Conservation (phyloP, 2,113 vertebrate genomes). For the Haemorhous mexicanus region DNA sequence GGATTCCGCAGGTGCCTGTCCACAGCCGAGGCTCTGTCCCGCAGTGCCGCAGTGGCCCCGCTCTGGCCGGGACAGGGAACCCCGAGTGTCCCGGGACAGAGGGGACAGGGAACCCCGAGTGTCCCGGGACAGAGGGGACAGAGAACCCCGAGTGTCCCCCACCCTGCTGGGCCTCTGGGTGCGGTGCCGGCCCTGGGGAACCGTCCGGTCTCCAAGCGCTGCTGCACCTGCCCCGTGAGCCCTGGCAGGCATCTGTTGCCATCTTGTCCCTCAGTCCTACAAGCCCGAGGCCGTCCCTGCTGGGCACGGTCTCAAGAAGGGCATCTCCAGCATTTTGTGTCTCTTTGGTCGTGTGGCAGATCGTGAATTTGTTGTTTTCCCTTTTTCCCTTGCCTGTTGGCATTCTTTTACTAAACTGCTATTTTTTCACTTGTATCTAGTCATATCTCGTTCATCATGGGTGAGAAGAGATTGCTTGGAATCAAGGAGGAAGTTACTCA, state of each 20-base stretch:
- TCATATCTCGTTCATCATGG: too few relatives aligned
- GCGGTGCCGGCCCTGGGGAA: fast-evolving
- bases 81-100: too few relatives aligned
- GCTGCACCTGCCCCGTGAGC: neutral
- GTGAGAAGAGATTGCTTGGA: neutral
- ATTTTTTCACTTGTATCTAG: neutral
- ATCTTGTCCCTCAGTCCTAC: too few relatives aligned
- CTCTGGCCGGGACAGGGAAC: neutral
- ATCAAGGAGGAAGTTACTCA: neutral
- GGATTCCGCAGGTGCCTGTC: neutral
- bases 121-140: too few relatives aligned
- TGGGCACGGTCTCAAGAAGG: too few relatives aligned
- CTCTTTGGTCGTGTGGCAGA: neutral
- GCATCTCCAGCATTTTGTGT: fast-evolving
- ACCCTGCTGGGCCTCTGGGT: neutral
- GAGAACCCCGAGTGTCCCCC: fast-evolving
- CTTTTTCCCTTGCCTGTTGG: neutral
- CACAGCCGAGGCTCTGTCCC: fast-evolving
- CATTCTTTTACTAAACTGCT: neutral
- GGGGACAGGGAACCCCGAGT: neutral
- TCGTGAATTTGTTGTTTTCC: neutral
- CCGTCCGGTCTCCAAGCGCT: neutral
- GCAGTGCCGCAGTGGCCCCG: fast-evolving
- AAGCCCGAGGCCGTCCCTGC: neutral
- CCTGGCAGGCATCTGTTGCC: too few relatives aligned